Evolutionary conservation across 2,797 vertebrate species (phyloP).

Genomic region (Gephyroberyx darwinii): DNA sequence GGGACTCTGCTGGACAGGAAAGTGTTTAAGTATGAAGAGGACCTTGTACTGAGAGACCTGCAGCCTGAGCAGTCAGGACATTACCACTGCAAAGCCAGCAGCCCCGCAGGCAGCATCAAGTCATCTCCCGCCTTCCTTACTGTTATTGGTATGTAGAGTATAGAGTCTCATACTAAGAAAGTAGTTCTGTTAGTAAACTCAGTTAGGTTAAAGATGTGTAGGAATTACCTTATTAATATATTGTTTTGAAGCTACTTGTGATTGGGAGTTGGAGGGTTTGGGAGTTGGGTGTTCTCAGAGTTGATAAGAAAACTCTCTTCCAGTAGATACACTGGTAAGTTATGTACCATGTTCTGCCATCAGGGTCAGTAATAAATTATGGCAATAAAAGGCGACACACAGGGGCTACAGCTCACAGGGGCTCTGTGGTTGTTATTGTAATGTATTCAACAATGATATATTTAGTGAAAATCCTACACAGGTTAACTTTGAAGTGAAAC

Average conservation of each 20-base stretch:
- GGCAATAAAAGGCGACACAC: background rate
- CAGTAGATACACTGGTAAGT: background rate
- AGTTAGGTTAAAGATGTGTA: background rate
- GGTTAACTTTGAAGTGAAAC: constrained; percentile 47
- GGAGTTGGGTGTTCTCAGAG: background rate
- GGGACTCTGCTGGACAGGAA: constrained; percentile 87
- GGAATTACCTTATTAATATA: too few species aligned
- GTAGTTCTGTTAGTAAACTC: background rate
- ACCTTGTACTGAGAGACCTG: constrained; percentile 83
- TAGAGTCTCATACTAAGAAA: background rate
- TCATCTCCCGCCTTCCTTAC: constrained; percentile 85
- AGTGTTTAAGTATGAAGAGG: constrained; percentile 80
- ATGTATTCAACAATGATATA: constrained; percentile 52
- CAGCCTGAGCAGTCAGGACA: constrained; percentile 82
- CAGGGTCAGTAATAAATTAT: constrained; percentile 37
- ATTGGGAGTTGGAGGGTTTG: too few species aligned
- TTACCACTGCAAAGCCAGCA: constrained; percentile 94
- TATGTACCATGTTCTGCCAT: constrained; percentile 50
- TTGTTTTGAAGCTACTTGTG: too few species aligned
- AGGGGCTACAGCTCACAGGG: constrained; percentile 25
- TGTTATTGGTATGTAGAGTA: constrained; percentile 84
- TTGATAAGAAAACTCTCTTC: constrained; percentile 21
- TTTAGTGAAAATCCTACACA: constrained; percentile 41
- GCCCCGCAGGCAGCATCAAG: constrained; percentile 85
- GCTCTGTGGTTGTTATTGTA: constrained; percentile 56